phyloP scores from a whole-genome alignment of 2,888 invertebrate species.

The Harpalus rufipes region DNA sequence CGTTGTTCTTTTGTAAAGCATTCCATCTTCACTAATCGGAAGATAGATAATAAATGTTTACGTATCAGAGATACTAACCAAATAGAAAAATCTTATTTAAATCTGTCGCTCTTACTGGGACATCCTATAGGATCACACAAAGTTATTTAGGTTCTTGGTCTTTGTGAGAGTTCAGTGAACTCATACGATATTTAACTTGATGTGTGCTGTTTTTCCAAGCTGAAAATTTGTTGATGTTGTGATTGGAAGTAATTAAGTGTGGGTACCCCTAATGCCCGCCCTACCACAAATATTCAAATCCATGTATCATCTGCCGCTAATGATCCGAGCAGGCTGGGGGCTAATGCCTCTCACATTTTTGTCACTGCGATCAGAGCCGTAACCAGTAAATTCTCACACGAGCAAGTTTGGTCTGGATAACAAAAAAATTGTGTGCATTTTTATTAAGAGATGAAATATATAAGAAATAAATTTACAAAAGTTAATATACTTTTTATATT shows the following conservation, averaged over 20 bases:
- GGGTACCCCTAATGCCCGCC: conserved; percentile 13
- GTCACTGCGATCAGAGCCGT: conserved; percentile 30
- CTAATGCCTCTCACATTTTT: conserved; percentile 54
- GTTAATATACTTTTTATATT: too few species aligned
- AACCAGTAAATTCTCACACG: background rate
- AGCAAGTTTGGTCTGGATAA: too few species aligned
- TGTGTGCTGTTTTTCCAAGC: background rate
- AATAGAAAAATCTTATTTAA: too few species aligned
- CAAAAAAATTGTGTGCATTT: too few species aligned
- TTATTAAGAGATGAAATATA: too few species aligned
- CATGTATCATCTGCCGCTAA: conserved; percentile 67
- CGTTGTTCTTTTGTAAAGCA: too few species aligned
- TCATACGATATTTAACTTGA: background rate
- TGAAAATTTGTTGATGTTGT: conserved; percentile 47
- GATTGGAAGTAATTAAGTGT: conserved; percentile 65
- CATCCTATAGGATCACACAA: too few species aligned
- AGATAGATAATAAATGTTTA: too few species aligned
- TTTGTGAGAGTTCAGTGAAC: background rate
- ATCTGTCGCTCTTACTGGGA: too few species aligned
- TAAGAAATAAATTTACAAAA: too few species aligned
- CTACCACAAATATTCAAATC: conserved; percentile 65
- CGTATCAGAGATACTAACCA: too few species aligned
- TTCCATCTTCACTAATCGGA: too few species aligned
- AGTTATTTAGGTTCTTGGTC: background rate
- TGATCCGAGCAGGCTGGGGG: conserved; percentile 50